A percentile compares a stretch with the other conserved stretches of the same genome.
Evolutionary conservation across 2,797 vertebrate species (phyloP).

Genomic region (Chrysocyon brachyurus): DNA sequence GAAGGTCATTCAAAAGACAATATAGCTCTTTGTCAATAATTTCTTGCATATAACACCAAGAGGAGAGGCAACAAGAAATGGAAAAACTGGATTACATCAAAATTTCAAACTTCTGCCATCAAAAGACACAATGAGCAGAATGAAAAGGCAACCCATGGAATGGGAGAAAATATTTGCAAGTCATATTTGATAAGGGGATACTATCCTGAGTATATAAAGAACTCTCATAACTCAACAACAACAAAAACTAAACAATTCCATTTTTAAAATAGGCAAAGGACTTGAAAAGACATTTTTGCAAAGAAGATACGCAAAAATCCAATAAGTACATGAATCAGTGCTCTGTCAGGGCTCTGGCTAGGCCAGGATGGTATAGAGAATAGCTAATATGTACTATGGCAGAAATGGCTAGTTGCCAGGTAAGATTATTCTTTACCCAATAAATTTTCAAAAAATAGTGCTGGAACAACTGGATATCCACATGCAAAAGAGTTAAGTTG

Average conservation of each 20-base stretch:
- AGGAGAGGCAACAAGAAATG: conserved; percentile 8
- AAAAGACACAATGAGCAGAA: background rate
- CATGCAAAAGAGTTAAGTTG: background rate
- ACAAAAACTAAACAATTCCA: background rate
- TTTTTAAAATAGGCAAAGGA: background rate
- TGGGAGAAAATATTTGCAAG: conserved; percentile 11
- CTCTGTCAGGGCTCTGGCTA: background rate
- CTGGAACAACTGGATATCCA: background rate
- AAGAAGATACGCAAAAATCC: background rate
- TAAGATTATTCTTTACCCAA: background rate
- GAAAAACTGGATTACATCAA: background rate
- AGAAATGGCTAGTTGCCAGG: background rate
- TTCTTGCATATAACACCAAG: conserved; percentile 11
- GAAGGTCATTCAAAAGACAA: conserved; percentile 4
- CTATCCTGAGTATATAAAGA: background rate
- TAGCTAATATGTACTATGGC: background rate
- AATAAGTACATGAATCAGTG: background rate
- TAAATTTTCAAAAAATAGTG: background rate
- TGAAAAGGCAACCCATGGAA: background rate
- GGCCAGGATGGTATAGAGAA: background rate
- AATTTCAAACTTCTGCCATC: background rate
- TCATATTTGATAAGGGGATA: background rate
- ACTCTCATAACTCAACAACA: background rate
- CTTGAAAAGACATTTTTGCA: background rate
- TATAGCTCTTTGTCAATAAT: background rate